phyloP scores from a whole-genome alignment of 2,888 invertebrate genomes.

The Monoplex corrugatus region DNA sequence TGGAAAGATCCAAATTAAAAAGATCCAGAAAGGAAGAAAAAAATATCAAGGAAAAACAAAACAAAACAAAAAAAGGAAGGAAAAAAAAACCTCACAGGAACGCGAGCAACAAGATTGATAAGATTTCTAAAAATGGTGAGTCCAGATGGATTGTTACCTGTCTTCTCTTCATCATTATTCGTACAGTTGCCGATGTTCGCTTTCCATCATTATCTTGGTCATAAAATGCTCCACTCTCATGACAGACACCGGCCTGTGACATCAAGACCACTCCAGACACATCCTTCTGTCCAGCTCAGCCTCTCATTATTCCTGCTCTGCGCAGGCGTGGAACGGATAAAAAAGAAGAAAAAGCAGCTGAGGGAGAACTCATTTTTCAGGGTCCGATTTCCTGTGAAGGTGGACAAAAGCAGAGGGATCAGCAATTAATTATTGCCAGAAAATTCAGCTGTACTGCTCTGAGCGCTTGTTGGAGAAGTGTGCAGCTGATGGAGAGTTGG shows the following conservation, averaged over 20 bases:
- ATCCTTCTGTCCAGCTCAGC: not conserved
- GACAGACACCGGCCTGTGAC: not conserved
- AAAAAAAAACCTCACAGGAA: no score
- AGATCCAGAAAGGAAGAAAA: no score
- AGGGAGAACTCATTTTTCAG: not conserved
- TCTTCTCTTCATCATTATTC: not conserved
- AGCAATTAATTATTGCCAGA: not conserved
- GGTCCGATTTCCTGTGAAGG: not conserved
- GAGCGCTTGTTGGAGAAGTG: not conserved
- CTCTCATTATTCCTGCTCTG: not conserved
- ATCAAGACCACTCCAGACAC: not conserved
- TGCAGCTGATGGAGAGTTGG: not conserved
- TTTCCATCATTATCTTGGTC: not conserved
- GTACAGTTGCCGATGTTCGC: not conserved
- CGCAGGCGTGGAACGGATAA: not conserved
- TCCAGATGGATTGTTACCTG: not conserved
- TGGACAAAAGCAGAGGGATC: not conserved
- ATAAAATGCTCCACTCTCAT: not conserved
- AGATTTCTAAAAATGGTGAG: not conserved
- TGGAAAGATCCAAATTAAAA: no score
- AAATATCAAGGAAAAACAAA: no score
- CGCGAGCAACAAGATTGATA: no score
- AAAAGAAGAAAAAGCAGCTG: not conserved
- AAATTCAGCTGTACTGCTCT: not conserved
- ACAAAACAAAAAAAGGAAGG: no score